These are phyloP conservation scores for Euzetes globulus DNA, from an alignment of 2,888 invertebrate genomes.

Conservation along the genomic window DNA sequence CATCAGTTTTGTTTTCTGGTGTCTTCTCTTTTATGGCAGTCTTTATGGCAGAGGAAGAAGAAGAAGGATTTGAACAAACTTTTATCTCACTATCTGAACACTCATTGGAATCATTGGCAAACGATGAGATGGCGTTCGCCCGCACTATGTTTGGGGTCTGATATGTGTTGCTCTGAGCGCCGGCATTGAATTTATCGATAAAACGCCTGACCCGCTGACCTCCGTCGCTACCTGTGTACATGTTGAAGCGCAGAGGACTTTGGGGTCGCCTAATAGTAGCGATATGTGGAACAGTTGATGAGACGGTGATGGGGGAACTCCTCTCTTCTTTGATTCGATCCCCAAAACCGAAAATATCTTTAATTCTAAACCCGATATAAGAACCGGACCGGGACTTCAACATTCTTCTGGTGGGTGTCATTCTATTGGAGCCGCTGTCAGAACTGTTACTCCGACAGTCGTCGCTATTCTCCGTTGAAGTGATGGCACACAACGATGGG, in stretches of 20 bases:
- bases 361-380: conserved; percentile 33
- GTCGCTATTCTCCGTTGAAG: conserved; percentile 49
- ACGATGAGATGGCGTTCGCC: conserved; percentile 23
- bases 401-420: conserved; percentile 39
- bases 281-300: neutral
- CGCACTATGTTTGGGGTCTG: conserved; percentile 19
- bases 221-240: conserved; percentile 17
- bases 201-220: conserved; percentile 10
- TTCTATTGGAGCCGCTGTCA: conserved; percentile 34
- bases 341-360: conserved; percentile 34
- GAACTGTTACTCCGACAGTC: conserved; percentile 19
- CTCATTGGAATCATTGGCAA: conserved; percentile 18
- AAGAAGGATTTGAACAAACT: neutral
- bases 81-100: neutral
- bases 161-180: neutral
- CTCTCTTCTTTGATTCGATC: conserved; percentile 2
- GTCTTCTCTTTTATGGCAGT: neutral
- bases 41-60: conserved; percentile 7
- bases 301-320: neutral
- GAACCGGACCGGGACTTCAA: conserved; percentile 38
- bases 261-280: conserved; percentile 10
- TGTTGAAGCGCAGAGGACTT: conserved; percentile 21
- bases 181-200: conserved; percentile 10
- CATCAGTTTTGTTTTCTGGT: neutral
- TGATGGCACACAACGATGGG: conserved; percentile 85